Evolutionary conservation across 2,797 vertebrate species (phyloP), one percentile per base, ranked within the genome.

Genomic region (Acipenser ruthenus): DNA sequence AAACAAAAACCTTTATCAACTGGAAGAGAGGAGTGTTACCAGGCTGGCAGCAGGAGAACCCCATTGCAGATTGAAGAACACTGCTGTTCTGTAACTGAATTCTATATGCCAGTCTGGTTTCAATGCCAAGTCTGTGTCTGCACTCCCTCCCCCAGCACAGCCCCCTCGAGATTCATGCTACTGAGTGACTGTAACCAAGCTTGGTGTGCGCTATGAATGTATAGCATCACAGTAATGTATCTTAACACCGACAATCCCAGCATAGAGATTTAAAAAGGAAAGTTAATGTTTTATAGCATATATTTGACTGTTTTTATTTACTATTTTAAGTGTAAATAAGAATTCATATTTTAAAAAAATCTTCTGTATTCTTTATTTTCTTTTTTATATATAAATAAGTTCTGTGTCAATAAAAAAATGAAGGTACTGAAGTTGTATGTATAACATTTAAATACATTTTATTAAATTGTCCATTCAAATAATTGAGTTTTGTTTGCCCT

Each of bases 241-340:
- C 78, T 74, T 85, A 86, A 86, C 74, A 66, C 79, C 76, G 78
- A 73, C 72, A 79, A 81, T 68, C 84, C 83, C 85, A 78, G 75
- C 84, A 80, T 82, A 78, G 84, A 85, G 83, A 86, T 92, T 93
- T 95, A 92, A 93, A 88, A 83, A 78, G 81, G 84, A 91, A 83
- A 82, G 74, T 86, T 85, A 76, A 80, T 90, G 89, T 96, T 97
- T 98, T 97, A 88, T 96, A 97, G 94, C 73, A 84, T 86, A 90
- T 91, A 81, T 89, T 88, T 80, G 82, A 82, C 78, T 81, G 80
- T 92, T 91, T 91, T 93, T 84, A 86, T 93, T 88, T 88, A 85
- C 79, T 92, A 94, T 95, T 94, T 93, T 88, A 84, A 37, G 80
- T 99, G 96, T 99, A 99, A 92, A 98, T 99, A 99, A 92, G 90